Conservation (phyloP, 2,888 invertebrate species). For the Caenorhabditis afra region DNA sequence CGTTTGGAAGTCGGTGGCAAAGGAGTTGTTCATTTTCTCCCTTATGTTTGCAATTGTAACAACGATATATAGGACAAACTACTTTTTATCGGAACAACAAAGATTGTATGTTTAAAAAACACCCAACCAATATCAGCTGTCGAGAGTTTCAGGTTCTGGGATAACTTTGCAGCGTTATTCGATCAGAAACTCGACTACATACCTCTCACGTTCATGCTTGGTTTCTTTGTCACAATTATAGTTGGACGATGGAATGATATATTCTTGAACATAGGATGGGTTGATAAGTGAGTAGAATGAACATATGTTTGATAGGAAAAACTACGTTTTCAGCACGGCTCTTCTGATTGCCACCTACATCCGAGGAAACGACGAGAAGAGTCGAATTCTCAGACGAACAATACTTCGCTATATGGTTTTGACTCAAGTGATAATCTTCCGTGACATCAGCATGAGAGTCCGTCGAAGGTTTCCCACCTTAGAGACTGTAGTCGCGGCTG, state of each 20-base stretch:
- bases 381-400: slow-evolving; percentile 70
- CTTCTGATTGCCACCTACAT: slow-evolving; percentile 71
- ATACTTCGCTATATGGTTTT: slow-evolving; percentile 75
- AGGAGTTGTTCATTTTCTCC: slow-evolving; percentile 58
- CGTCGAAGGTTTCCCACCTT: slow-evolving; percentile 64
- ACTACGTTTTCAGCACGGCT: slow-evolving; percentile 60
- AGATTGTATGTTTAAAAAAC: slow-evolving; percentile 37
- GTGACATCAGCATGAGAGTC: slow-evolving; percentile 70
- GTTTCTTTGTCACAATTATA: slow-evolving; percentile 70
- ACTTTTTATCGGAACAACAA: slow-evolving; percentile 50
- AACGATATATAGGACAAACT: slow-evolving; percentile 55
- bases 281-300: slow-evolving; percentile 68
- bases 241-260: slow-evolving; percentile 71
- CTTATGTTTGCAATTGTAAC: slow-evolving; percentile 48
- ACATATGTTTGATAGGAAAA: too few species aligned
- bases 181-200: slow-evolving; percentile 71
- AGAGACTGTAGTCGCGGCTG: slow-evolving; percentile 68
- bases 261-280: slow-evolving; percentile 71
- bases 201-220: slow-evolving; percentile 70
- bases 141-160: slow-evolving; percentile 70
- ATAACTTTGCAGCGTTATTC: slow-evolving; percentile 67
- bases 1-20: slow-evolving; percentile 68
- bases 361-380: slow-evolving; percentile 72
- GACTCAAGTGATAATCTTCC: slow-evolving; percentile 74
- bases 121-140: neutral